Evolutionary conservation across 2,113 vertebrate species (phyloP).

Genomic region (Ramphastos sulfuratus): DNA sequence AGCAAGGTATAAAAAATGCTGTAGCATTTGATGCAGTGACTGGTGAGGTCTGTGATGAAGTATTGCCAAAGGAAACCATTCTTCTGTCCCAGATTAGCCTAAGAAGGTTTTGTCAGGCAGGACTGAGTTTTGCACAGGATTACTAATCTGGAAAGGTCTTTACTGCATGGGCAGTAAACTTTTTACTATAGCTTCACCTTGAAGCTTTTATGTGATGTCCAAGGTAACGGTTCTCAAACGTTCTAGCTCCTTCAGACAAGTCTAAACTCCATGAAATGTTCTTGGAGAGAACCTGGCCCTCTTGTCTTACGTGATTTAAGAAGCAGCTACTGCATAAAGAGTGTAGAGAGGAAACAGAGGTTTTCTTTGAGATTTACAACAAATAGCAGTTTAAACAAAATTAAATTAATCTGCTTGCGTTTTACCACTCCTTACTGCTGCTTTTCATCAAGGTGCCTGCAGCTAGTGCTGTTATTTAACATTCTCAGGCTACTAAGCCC

Average conservation of each 20-base stretch:
- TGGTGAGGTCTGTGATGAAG: not conserved
- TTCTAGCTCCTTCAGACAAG: not conserved
- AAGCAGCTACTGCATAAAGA: not conserved
- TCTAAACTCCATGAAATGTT: not conserved
- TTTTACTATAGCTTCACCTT: not conserved
- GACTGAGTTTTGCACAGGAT: not conserved
- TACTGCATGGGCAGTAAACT: not conserved
- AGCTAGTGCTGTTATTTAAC: not conserved
- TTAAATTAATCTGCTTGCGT: not conserved
- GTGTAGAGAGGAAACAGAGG: not conserved
- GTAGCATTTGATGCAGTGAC: not conserved
- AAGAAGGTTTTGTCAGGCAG: not conserved
- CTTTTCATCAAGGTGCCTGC: not conserved
- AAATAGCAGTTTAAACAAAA: conserved; percentile 1
- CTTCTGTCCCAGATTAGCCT: not conserved
- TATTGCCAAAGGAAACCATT: not conserved
- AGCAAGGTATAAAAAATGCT: not conserved
- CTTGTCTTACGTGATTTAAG: not conserved
- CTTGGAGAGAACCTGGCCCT: not conserved
- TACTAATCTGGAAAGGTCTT: not conserved
- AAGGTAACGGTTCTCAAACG: not conserved
- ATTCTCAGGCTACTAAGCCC: not conserved
- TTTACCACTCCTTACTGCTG: not conserved
- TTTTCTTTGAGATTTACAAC: not conserved
- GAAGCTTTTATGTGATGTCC: not conserved